Base-by-base conservation (phyloP, 2,888 invertebrate genomes). In the Drosophila suboccidentalis region DNA sequence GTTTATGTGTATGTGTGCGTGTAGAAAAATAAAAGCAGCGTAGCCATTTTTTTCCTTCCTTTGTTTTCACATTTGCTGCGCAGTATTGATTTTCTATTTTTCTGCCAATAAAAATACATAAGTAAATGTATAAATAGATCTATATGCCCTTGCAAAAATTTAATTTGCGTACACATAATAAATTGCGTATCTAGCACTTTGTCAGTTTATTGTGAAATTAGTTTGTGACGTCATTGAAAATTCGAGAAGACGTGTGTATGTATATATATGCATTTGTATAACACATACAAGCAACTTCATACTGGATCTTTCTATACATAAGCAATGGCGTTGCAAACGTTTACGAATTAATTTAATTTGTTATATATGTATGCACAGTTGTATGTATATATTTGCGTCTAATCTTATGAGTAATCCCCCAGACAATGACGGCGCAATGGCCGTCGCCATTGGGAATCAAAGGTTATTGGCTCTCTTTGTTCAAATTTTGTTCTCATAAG, bases 191-290 rank as follows among this genome's bases (percentile, higher is more conserved):
- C 47, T 44, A 19, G n/a, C 15, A 36, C 17, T 47, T 51, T 57
- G 13, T 9, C 8, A 71, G n/a, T 47, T 57, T 17, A 34, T 81
- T 70, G 75, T 79, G 82, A 79, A 82, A 82, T 78, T 15, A 26
- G 11, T 39, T 47, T 63, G 26, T 66, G 78, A 34, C 68, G 68
- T 78, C 63, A 75, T 60, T 38, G 67, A 71, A 74, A 29, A 17
- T 79, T 79, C 79, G 58, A 79, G 79, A 79, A 66, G 22, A 19
- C 41, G 41, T 22, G 19, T 13, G 2, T 26, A 26, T 26, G 4
- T 26, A 15, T 11, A 10, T 26, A 15, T 11, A 10, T 32, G 44
- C 5, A 15, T n/a, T 0, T 32, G 3, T 55, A 53, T 43, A 26
- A 13, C 32, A 3, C 4, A 29, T 17, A 10, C 32, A 41, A 5